These are phyloP conservation scores for Chrysina gloriosa DNA, from an alignment of 2,888 invertebrate species.

Conservation along the genomic window DNA sequence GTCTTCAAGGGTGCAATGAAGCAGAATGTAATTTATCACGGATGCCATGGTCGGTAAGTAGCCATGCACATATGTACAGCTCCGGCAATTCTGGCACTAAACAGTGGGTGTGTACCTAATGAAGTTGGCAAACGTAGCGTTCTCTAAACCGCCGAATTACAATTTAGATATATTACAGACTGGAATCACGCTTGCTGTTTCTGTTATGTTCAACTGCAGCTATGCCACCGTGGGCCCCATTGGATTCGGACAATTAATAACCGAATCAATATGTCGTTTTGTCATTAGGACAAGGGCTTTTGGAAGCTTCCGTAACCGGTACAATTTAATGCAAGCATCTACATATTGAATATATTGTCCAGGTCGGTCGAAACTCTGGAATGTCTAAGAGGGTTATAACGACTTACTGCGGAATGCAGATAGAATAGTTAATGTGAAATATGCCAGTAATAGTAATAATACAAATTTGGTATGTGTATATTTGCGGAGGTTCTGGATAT, in stretches of 20 bases:
- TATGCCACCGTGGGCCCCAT: background rate
- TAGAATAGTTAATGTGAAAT: slow-evolving; percentile 22
- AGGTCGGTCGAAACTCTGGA: background rate
- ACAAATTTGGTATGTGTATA: slow-evolving; percentile 6
- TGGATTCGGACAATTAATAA: slow-evolving; percentile 33
- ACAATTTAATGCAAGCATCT: slow-evolving; percentile 25
- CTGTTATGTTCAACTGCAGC: background rate
- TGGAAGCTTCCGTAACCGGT: background rate
- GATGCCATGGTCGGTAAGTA: slow-evolving; percentile 27
- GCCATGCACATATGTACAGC: slow-evolving; percentile 42
- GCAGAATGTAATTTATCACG: slow-evolving; percentile 30
- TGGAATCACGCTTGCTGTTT: background rate
- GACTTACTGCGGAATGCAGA: slow-evolving; percentile 18
- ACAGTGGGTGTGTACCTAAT: slow-evolving; percentile 43
- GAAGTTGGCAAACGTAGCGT: slow-evolving; percentile 46
- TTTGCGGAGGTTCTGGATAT: background rate
- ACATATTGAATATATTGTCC: slow-evolving; percentile 21
- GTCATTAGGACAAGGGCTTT: slow-evolving; percentile 25
- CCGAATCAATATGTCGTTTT: slow-evolving; percentile 31
- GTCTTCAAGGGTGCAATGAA: background rate
- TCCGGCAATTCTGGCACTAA: slow-evolving; percentile 47
- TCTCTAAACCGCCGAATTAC: slow-evolving; percentile 38
- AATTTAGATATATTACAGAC: slow-evolving; percentile 35
- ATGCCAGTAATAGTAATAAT: background rate
- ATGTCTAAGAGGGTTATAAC: slow-evolving; percentile 26